Conservation (phyloP, 2,797 vertebrate species). For the Otolemur crassicaudatus region DNA sequence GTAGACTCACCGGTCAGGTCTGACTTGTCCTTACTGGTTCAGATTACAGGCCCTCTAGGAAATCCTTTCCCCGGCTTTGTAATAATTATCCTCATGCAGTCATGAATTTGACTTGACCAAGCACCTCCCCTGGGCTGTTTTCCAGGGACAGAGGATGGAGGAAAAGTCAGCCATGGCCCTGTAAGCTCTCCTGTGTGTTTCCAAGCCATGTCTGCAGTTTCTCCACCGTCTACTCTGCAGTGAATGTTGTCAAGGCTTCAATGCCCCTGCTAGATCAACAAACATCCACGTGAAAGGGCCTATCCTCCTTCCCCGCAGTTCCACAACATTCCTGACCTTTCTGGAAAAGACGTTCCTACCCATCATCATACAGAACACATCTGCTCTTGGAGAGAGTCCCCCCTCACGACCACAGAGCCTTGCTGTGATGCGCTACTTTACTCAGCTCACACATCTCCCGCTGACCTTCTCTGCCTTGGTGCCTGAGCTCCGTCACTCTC, state of each 20-base stretch:
- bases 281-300: not conserved
- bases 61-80: not conserved
- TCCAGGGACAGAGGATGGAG: not conserved
- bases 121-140: too few relatives aligned
- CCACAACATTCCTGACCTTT: not conserved
- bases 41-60: not conserved
- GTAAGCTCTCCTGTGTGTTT: not conserved
- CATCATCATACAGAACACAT: not conserved
- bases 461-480: not conserved
- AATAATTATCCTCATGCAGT: not conserved
- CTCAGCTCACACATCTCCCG: not conserved
- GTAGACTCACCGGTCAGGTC: too few relatives aligned
- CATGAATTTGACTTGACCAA: not conserved
- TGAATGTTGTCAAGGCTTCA: not conserved
- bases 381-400: too few relatives aligned
- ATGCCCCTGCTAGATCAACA: not conserved
- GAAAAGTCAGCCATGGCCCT: not conserved
- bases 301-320: not conserved
- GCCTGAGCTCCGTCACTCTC: not conserved
- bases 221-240: too few relatives aligned
- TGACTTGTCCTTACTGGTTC: not conserved
- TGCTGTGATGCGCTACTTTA: too few relatives aligned
- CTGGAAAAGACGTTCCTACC: not conserved
- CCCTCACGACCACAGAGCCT: not conserved
- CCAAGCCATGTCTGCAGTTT: too few relatives aligned